These are phyloP conservation scores for Melospiza georgiana DNA, from an alignment of 2,113 vertebrate species.

Conservation along the genomic window DNA sequence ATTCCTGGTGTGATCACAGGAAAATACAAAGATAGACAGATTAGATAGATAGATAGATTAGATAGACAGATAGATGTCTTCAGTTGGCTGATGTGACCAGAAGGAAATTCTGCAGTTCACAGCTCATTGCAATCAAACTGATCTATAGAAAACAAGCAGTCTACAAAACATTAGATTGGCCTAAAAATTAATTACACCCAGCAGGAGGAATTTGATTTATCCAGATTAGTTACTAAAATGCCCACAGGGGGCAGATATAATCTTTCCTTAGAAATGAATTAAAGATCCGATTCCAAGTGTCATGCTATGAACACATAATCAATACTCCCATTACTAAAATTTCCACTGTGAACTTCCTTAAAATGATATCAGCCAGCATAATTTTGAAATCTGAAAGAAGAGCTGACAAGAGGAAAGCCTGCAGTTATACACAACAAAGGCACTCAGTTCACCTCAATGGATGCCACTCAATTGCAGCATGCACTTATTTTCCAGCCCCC, in stretches of 20 bases:
- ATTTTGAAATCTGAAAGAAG: slow-evolving; percentile 25
- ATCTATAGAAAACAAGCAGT: slow-evolving; percentile 4
- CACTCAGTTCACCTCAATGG: not conserved
- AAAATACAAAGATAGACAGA: not conserved
- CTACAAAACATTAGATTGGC: slow-evolving; percentile 30
- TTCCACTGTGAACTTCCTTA: slow-evolving; percentile 50
- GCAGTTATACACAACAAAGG: not conserved
- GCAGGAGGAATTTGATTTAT: slow-evolving; percentile 36
- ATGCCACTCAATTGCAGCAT: not conserved
- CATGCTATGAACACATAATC: slow-evolving; percentile 56
- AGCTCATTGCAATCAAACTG: not conserved
- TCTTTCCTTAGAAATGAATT: slow-evolving; percentile 46
- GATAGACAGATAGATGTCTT: not conserved
- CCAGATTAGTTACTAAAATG: slow-evolving; percentile 37
- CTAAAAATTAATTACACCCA: slow-evolving; percentile 67
- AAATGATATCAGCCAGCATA: slow-evolving; percentile 5
- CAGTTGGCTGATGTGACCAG: not conserved
- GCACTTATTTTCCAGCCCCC: not conserved
- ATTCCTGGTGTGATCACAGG: not conserved
- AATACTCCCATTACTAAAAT: slow-evolving; percentile 59
- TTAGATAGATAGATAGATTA: not conserved
- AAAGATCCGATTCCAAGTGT: slow-evolving; percentile 32
- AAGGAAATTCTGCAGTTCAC: not conserved
- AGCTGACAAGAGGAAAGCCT: slow-evolving; percentile 2
- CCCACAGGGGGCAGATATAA: not conserved